phyloP scores from a whole-genome alignment of 2,113 vertebrate species.

The Loxodonta africana region DNA sequence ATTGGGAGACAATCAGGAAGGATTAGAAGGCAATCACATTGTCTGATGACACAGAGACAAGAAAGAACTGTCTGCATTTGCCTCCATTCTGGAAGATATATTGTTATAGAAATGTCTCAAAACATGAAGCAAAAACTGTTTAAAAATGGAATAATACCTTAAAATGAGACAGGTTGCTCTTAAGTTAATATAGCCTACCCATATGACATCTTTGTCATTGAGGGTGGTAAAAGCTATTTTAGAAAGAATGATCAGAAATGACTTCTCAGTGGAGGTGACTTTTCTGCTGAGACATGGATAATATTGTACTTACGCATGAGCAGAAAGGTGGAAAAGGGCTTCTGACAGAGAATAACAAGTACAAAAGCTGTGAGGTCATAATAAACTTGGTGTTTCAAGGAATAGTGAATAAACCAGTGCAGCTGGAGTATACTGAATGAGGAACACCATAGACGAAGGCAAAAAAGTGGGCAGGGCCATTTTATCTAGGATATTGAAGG shows the following conservation, averaged over 20 bases:
- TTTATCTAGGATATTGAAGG: not conserved
- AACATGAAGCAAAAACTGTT: not conserved
- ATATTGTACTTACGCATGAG: not conserved
- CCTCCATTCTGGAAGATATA: not conserved
- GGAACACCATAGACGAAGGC: not conserved
- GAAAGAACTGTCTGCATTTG: not conserved
- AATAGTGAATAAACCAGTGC: not conserved
- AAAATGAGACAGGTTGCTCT: not conserved
- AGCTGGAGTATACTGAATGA: not conserved
- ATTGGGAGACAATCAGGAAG: not conserved
- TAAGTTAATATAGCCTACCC: not conserved
- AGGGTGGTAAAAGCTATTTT: not conserved
- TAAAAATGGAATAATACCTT: not conserved
- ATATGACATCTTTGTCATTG: not conserved
- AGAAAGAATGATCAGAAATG: not conserved
- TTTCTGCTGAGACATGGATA: not conserved
- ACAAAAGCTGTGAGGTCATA: not conserved
- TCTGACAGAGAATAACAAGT: not conserved
- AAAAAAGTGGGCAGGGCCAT: not conserved
- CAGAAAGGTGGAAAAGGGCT: not conserved
- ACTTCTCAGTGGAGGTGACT: not conserved
- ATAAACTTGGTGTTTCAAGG: not conserved
- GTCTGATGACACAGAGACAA: not conserved
- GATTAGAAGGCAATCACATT: not conserved
- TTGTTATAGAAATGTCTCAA: conserved; percentile 24